Evolutionary conservation across 2,888 invertebrate genomes (phyloP), one percentile per base, ranked within the genome.

Genomic region (Pegoplata infirma): DNA sequence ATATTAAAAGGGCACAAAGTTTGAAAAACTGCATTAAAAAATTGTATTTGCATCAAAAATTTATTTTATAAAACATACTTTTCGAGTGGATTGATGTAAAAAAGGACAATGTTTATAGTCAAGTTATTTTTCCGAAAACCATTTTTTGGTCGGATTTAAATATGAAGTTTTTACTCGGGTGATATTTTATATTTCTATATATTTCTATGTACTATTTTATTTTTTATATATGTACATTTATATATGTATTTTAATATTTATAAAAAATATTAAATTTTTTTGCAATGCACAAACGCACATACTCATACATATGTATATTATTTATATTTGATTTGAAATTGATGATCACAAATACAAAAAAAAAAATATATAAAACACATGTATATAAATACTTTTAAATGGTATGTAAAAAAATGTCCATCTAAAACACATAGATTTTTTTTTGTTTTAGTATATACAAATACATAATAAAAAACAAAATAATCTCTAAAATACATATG

Each of bases 311-410:
- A n/a, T 56, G 49, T 49, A 40, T 40, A 64, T 59, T 79, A 59
- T 74, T 51, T 66, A 56, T 74, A 66, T 75, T 75, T 75, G 75
- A 75, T 79, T 79, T 79, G 75, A 75, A 79, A 75, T 79, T 79
- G 79, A 79, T 79, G 79, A 79, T 79, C 71, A 72, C 56, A 61
- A 71, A 61, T n/a, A n/a, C 51, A 59, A 73, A 53, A 71, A 73
- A 53, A 71, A 64, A 58, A 53, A 19, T 56, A 56, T 44, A 59
- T 23, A 56, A 40, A 28, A 44, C 28, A 2, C 25, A 6, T 56
- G n/a, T 36, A n/a, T 21, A n/a, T 7, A 14, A 6, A 69, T 12
- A 56, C 6, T 25, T 10, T 14, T 23, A 14, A 23, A 21, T 19
- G 8, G 5, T n/a, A 10, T 58, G 10, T 23, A 12, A 59, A 64